Conservation (phyloP, 2,797 vertebrate species). For the Poeciliopsis paucimaculata region DNA sequence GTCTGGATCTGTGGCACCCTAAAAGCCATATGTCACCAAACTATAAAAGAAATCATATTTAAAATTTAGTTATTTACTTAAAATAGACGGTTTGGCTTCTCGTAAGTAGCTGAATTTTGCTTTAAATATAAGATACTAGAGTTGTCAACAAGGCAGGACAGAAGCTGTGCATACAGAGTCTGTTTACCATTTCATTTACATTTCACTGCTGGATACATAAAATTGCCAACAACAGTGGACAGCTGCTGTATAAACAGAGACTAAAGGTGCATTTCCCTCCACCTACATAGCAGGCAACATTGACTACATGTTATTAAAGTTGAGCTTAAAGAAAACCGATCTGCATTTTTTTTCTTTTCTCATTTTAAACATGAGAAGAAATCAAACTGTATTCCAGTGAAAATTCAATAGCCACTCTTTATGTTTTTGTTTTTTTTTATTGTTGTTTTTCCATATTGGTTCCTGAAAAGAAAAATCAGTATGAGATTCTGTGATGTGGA, state of each 20-base stretch:
- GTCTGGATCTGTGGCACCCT: background rate
- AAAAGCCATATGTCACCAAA: background rate
- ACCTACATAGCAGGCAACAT: background rate
- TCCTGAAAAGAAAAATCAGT: background rate
- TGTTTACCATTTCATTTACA: background rate
- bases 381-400: background rate
- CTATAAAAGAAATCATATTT: background rate
- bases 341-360: background rate
- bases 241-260: conserved; percentile 1
- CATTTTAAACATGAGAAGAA: background rate
- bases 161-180: background rate
- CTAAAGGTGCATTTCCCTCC: conserved; percentile 9
- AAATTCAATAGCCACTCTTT: background rate
- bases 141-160: background rate
- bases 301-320: background rate
- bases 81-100: background rate
- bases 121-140: background rate
- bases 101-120: background rate
- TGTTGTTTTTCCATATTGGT: background rate
- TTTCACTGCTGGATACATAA: background rate
- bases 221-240: background rate
- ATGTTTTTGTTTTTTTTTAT: too few relatives aligned
- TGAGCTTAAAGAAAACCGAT: background rate
- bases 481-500: background rate
- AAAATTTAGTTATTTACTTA: background rate